phyloP scores from a whole-genome alignment of 2,113 vertebrate genomes.

The Lipotes vexillifer region DNA sequence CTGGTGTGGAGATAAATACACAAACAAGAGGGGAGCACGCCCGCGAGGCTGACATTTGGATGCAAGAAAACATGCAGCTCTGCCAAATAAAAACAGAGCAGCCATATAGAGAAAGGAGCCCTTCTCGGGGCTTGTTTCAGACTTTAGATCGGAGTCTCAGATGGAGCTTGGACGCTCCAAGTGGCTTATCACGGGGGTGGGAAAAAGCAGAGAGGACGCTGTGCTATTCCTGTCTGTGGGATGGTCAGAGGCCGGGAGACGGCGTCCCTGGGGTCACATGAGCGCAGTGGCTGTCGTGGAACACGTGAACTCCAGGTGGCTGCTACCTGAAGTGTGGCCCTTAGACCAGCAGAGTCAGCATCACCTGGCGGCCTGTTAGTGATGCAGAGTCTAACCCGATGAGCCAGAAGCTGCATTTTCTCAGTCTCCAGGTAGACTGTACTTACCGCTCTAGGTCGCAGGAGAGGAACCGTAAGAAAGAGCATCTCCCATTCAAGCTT shows the following conservation, averaged over 20 bases:
- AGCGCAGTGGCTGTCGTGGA: neutral
- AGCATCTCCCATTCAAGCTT: accelerated
- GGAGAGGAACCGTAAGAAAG: neutral
- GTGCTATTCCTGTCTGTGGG: accelerated
- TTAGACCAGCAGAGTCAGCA: accelerated
- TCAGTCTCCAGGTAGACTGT: neutral
- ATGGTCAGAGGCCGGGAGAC: neutral
- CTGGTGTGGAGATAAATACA: neutral
- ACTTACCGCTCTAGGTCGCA: no score
- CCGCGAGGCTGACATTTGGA: neutral
- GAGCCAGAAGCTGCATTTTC: neutral
- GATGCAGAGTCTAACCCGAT: accelerated
- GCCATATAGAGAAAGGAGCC: neutral
- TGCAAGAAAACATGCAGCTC: neutral
- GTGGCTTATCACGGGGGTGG: neutral
- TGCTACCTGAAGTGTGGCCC: no score
- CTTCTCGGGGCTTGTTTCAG: neutral
- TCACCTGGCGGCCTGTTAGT: neutral
- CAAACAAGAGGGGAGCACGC: accelerated
- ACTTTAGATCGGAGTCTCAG: neutral
- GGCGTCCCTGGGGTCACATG: accelerated
- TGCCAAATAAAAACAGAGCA: neutral
- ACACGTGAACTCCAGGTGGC: accelerated
- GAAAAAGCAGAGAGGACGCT: neutral
- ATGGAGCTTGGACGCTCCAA: neutral